Conservation (phyloP, 2,797 vertebrate species). For the Sus cebifrons region DNA sequence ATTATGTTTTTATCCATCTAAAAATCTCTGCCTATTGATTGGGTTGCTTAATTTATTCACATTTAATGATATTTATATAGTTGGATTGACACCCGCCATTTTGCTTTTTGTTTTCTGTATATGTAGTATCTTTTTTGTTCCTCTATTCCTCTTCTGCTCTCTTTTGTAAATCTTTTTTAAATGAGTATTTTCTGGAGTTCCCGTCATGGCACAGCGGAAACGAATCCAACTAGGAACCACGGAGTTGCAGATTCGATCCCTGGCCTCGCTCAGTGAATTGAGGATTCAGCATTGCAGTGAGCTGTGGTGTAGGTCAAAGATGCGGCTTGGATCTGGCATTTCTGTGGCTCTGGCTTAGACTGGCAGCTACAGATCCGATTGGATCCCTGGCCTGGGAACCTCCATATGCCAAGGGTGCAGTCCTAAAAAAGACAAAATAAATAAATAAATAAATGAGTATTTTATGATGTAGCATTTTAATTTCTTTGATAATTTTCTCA, state of each 20-base stretch:
- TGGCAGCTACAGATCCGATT: too few relatives aligned
- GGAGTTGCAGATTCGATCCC: too few relatives aligned
- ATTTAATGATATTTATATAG: not conserved
- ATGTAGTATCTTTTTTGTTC: not conserved
- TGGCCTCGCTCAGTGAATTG: too few relatives aligned
- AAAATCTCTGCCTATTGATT: not conserved
- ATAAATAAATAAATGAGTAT: not conserved
- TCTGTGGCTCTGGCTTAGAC: too few relatives aligned
- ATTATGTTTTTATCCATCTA: not conserved
- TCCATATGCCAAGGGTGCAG: too few relatives aligned
- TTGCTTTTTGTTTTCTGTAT: conserved; percentile 25
- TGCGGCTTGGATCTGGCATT: too few relatives aligned
- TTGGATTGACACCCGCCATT: not conserved
- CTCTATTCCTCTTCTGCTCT: not conserved
- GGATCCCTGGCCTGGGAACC: too few relatives aligned
- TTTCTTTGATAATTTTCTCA: conserved; percentile 5
- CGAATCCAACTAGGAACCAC: too few relatives aligned
- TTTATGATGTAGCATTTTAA: not conserved
- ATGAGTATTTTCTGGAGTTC: not conserved
- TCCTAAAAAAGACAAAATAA: too few relatives aligned
- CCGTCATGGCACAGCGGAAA: too few relatives aligned
- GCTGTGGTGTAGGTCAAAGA: too few relatives aligned
- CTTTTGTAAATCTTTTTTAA: not conserved
- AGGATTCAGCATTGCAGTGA: too few relatives aligned
- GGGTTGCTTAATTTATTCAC: not conserved